A percentile compares a stretch with the other conserved stretches of the same genome.
Conservation (phyloP, 2,888 invertebrate genomes). For the Caenorhabditis sp. region DNA sequence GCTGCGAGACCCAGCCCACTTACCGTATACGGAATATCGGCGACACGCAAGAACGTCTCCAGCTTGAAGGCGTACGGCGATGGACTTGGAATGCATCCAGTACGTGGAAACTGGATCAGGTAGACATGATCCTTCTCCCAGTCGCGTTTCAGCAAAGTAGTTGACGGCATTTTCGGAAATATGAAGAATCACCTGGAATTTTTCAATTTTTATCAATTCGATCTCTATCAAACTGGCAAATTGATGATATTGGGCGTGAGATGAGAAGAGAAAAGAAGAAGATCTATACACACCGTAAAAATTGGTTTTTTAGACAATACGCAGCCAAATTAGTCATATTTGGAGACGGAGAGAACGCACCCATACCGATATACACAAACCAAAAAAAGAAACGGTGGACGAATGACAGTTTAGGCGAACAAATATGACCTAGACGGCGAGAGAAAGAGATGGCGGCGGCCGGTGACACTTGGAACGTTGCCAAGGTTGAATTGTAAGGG, state of each 20-base stretch:
- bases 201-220: no score
- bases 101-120: constrained; percentile 94
- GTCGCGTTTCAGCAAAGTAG: constrained; percentile 75
- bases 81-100: constrained; percentile 92
- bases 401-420: constrained; percentile 45
- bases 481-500: constrained; percentile 32
- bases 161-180: constrained; percentile 65
- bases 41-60: constrained; percentile 95
- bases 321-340: constrained; percentile 38
- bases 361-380: constrained; percentile 4
- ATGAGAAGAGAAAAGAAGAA: not conserved
- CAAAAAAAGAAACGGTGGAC: not conserved
- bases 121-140: constrained; percentile 89
- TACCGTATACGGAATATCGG: constrained; percentile 95
- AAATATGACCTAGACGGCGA: constrained; percentile 56
- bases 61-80: constrained; percentile 96
- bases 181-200: no score
- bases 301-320: not conserved
- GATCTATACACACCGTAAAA: not conserved
- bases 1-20: constrained; percentile 7
- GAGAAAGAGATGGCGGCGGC: constrained; percentile 21
- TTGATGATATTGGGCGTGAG: not conserved
- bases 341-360: constrained; percentile 33
- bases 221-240: no score
- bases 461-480: constrained; percentile 48